Percentiles rank a stretch among this genome's conserved stretches.
These are phyloP conservation scores for Phragmatobia fuliginosa DNA, from an alignment of 2,888 invertebrate species.

Conservation along the genomic window DNA sequence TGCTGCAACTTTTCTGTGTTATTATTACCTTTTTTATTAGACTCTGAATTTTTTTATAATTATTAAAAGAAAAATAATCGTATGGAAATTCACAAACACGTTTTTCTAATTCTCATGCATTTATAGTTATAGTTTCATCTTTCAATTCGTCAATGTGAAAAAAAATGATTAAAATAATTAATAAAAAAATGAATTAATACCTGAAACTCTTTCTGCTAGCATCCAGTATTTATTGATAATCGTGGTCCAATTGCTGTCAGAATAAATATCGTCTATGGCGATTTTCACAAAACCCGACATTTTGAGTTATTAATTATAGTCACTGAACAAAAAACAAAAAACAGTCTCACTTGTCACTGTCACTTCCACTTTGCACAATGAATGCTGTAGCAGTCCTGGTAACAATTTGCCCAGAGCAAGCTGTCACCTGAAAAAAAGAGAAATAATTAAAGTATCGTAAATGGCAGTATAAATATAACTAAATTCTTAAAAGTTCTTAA, in stretches of 20 bases:
- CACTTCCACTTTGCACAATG: conserved; percentile 66
- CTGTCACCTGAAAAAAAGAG: conserved; percentile 76
- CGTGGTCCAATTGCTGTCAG: conserved; percentile 88
- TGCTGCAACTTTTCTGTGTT: no score
- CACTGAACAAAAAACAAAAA: conserved; percentile 47
- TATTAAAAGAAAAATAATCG: background rate
- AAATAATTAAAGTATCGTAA: conserved; percentile 18
- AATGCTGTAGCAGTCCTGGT: conserved; percentile 54
- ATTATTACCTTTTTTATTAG: no score
- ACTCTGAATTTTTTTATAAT: background rate
- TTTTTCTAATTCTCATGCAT: no score
- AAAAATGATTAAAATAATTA: background rate
- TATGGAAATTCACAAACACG: no score
- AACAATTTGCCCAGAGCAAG: conserved; percentile 76
- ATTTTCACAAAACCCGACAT: conserved; percentile 89
- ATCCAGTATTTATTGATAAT: conserved; percentile 90
- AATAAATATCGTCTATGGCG: conserved; percentile 88
- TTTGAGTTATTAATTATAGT: conserved; percentile 57
- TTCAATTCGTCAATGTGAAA: background rate
- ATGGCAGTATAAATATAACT: background rate
- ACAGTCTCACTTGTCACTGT: conserved; percentile 62
- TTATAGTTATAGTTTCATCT: no score
- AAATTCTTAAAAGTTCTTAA: background rate
- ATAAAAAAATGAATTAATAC: conserved; percentile 72
- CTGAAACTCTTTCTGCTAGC: conserved; percentile 91